Evolutionary conservation across 2,797 vertebrate genomes (phyloP).

Genomic region (Catamblyrhynchus diadema): DNA sequence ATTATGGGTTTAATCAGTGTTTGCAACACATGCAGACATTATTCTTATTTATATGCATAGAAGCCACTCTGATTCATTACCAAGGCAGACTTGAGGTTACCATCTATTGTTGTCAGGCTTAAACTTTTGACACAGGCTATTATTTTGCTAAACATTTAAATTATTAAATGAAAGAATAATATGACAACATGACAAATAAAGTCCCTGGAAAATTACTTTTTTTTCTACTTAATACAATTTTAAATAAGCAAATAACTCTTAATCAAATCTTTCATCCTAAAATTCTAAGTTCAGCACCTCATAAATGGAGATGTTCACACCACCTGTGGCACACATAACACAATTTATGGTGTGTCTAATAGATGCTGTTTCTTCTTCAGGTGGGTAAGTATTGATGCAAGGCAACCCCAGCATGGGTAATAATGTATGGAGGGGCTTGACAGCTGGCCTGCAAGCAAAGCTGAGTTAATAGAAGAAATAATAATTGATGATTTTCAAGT

Average conservation of each 20-base stretch:
- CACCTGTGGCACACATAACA: not conserved
- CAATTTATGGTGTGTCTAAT: not conserved
- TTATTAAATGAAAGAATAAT: not conserved
- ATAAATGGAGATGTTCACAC: not conserved
- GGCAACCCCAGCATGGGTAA: not conserved
- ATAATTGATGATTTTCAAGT: not conserved
- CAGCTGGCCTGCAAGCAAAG: not conserved
- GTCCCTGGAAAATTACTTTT: not conserved
- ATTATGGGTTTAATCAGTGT: conserved; percentile 19
- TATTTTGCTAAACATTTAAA: not conserved
- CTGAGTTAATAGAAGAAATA: not conserved
- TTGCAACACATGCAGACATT: not conserved
- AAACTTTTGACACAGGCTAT: not conserved
- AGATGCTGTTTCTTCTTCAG: not conserved
- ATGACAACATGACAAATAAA: not conserved
- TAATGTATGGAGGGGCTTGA: not conserved
- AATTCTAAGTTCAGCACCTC: not conserved
- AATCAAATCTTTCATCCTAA: not conserved
- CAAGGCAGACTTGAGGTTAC: not conserved
- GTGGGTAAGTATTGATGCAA: not conserved
- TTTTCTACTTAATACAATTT: not conserved
- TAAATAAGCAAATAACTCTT: not conserved
- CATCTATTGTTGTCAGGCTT: not conserved
- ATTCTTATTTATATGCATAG: conserved; percentile 24
- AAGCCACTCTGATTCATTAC: conserved; percentile 10